These are phyloP conservation scores for Drosophila yooni DNA, from an alignment of 2,888 invertebrate genomes.

Conservation along the genomic window DNA sequence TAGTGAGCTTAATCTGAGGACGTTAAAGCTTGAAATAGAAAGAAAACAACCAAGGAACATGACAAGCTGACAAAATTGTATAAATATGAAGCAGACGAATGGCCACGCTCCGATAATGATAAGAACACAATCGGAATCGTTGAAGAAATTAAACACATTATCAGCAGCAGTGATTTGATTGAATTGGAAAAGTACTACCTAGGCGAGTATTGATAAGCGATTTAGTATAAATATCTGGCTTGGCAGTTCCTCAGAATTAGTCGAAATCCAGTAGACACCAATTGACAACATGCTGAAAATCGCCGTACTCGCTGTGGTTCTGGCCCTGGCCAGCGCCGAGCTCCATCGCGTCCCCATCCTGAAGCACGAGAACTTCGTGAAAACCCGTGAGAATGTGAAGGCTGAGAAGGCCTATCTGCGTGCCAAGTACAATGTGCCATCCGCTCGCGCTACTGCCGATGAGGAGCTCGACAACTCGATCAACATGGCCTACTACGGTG, in stretches of 20 bases:
- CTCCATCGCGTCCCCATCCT: constrained; percentile 62
- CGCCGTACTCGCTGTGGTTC: constrained; percentile 52
- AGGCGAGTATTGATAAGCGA: neutral
- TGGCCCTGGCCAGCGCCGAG: constrained; percentile 67
- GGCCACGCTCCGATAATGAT: neutral
- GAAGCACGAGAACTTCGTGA: constrained; percentile 62
- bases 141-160: neutral
- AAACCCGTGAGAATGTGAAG: constrained; percentile 50
- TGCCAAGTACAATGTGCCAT: constrained; percentile 60
- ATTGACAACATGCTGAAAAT: constrained; percentile 59
- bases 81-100: neutral
- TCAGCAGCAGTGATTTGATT: neutral
- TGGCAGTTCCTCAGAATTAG: constrained; percentile 40
- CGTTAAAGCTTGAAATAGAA: neutral
- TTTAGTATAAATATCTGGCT: constrained; percentile 50
- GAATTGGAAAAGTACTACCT: constrained; percentile 12
- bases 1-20: neutral
- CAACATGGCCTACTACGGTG: constrained; percentile 98
- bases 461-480: constrained; percentile 92
- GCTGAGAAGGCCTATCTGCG: constrained; percentile 54
- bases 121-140: neutral
- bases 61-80: neutral
- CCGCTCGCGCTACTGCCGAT: constrained; percentile 44
- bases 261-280: constrained; percentile 63
- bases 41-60: neutral